Conservation (phyloP, 1,140 invertebrate genomes). For the Solen grandis region DNA sequence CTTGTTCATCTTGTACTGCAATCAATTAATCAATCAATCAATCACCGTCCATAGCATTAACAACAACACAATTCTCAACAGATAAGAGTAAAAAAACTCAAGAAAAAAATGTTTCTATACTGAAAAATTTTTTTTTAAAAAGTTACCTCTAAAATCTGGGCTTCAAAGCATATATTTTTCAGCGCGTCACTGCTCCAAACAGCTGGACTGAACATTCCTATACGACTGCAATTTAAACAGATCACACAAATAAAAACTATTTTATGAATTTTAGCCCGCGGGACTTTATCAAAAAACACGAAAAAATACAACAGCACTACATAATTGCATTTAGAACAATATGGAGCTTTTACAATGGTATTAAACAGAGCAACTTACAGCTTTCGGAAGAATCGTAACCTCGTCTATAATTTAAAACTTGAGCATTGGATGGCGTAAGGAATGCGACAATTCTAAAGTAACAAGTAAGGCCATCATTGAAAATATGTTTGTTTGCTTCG, state of each 20-base stretch:
- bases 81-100: background rate
- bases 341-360: background rate
- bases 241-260: background rate
- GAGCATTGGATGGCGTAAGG: too few relatives aligned
- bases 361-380: background rate
- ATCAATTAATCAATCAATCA: background rate
- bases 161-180: conserved; percentile 65
- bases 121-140: background rate
- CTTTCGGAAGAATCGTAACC: background rate
- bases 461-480: too few relatives aligned
- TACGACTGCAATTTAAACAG: conserved; percentile 51
- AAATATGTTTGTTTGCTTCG: too few relatives aligned
- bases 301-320: background rate
- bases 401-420: background rate
- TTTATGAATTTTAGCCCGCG: background rate
- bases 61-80: background rate
- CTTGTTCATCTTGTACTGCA: conserved; percentile 76
- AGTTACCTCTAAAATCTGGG: conserved; percentile 74
- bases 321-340: background rate
- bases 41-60: background rate
- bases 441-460: too few relatives aligned
- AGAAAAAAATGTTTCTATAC: background rate
- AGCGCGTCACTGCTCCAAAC: conserved; percentile 67
- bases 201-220: conserved; percentile 64
- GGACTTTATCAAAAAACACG: background rate